phyloP scores from a whole-genome alignment of 2,797 vertebrate species.

The Anableps anableps region DNA sequence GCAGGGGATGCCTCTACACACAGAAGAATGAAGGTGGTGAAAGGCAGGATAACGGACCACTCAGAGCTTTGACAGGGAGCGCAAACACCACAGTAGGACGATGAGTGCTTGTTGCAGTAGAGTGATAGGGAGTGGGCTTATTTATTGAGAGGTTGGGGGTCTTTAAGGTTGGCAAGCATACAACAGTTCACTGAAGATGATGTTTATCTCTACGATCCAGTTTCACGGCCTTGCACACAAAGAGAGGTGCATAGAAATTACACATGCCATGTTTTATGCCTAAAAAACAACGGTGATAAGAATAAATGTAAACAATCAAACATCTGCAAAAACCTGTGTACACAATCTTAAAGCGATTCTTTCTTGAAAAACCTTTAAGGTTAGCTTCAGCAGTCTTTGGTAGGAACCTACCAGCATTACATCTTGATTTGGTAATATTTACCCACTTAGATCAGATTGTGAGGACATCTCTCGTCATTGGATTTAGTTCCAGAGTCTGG shows the following conservation, averaged over 20 bases:
- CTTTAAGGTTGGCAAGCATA: not conserved
- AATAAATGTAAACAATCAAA: not conserved
- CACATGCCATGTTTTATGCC: not conserved
- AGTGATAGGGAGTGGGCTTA: conserved; percentile 5
- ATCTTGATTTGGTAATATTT: no score
- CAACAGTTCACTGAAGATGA: conserved; percentile 2
- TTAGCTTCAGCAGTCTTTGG: not conserved
- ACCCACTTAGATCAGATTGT: no score
- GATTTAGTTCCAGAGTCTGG: not conserved
- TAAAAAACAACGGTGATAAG: not conserved
- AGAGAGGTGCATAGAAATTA: not conserved
- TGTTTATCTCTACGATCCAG: conserved; percentile 16
- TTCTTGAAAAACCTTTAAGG: not conserved
- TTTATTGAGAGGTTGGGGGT: conserved; percentile 9
- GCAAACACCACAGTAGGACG: conserved; percentile 15
- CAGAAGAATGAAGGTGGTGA: conserved; percentile 49
- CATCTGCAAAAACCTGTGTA: not conserved
- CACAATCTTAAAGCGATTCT: not conserved
- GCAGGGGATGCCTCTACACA: conserved; percentile 56
- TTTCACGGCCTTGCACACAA: not conserved
- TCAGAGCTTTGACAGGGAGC: conserved; percentile 33
- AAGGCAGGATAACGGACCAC: conserved; percentile 40
- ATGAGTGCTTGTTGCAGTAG: conserved; percentile 12
- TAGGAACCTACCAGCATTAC: not conserved
- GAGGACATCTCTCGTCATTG: no score